Evolutionary conservation across 2,113 vertebrate genomes (phyloP).

Genomic region (Corythornis cristatus): DNA sequence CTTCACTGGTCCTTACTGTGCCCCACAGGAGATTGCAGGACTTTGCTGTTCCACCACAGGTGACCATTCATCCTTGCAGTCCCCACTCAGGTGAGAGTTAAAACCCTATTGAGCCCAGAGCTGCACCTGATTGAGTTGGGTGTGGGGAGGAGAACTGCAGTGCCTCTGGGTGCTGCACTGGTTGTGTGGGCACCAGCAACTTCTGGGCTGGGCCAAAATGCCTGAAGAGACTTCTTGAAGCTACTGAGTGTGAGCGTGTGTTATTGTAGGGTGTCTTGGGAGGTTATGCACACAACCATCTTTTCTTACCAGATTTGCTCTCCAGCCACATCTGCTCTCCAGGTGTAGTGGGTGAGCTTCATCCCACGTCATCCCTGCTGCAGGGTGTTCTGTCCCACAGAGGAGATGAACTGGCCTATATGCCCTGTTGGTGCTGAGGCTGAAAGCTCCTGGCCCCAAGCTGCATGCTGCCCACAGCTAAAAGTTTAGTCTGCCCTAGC

Average conservation of each 20-base stretch:
- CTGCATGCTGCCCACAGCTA: neutral
- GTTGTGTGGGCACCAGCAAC: neutral
- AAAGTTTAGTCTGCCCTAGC: neutral
- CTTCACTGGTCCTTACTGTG: neutral
- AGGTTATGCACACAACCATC: neutral
- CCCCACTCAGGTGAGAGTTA: neutral
- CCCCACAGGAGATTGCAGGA: neutral
- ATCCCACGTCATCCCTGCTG: rapidly evolving
- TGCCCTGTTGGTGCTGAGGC: neutral
- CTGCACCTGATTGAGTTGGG: neutral
- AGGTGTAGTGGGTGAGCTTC: neutral
- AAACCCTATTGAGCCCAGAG: neutral
- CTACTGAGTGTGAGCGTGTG: neutral
- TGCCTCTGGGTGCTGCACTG: neutral
- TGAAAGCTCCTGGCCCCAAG: neutral
- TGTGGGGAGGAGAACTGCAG: neutral
- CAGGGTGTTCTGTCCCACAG: neutral
- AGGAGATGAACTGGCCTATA: neutral
- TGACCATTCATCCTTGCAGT: neutral
- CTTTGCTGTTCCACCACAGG: neutral
- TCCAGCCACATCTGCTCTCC: neutral
- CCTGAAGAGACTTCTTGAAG: neutral
- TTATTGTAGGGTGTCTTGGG: neutral
- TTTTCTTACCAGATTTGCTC: neutral
- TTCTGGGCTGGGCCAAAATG: neutral